Conservation (phyloP, 2,888 invertebrate genomes). For the Muscina levida region DNA sequence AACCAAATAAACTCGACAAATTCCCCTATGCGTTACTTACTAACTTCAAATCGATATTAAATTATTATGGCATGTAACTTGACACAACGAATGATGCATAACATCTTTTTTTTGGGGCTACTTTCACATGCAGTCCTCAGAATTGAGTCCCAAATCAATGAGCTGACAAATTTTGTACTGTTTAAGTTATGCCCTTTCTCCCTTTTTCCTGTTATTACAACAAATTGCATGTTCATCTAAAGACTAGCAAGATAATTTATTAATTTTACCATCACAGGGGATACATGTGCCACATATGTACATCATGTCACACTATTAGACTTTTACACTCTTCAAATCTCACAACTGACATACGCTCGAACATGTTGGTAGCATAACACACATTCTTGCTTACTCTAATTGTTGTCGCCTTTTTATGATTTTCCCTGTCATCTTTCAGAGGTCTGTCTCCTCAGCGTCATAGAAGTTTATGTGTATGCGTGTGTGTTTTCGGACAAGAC, state of each 20-base stretch:
- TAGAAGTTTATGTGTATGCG: not conserved
- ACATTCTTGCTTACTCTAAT: not conserved
- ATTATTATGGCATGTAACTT: too few species aligned
- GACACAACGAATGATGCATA: too few species aligned
- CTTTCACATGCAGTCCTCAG: too few species aligned
- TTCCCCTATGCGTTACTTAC: too few species aligned
- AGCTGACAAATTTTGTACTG: too few species aligned
- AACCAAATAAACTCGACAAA: too few species aligned
- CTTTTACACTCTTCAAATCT: not conserved
- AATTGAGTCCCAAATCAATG: too few species aligned
- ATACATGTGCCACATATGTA: slow-evolving; percentile 1
- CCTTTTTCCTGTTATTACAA: too few species aligned
- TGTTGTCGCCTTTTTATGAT: slow-evolving; percentile 5
- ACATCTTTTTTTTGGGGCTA: too few species aligned
- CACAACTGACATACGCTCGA: not conserved
- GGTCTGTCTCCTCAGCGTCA: not conserved
- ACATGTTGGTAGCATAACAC: not conserved
- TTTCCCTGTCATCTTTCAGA: not conserved
- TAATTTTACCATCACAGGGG: not conserved
- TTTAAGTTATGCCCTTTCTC: too few species aligned
- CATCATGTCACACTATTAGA: not conserved
- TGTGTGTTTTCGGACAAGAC: not conserved
- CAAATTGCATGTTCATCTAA: too few species aligned
- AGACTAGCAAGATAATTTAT: not conserved
- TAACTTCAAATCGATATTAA: too few species aligned